Conservation (phyloP, 2,797 vertebrate species). For the Carcharodon carcharias region DNA sequence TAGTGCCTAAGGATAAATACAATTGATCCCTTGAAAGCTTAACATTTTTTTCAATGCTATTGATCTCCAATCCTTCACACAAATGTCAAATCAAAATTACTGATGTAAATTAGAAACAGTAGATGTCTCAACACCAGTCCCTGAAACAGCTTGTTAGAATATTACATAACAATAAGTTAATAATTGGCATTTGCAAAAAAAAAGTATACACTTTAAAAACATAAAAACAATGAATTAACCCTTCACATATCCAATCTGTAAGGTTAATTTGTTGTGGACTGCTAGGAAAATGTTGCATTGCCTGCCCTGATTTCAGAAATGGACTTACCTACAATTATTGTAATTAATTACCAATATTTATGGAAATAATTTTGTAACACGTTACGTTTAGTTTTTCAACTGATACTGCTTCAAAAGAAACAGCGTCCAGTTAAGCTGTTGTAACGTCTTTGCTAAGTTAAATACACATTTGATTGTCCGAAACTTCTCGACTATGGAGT, state of each 20-base stretch:
- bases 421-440: background rate
- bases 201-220: background rate
- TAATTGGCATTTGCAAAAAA: too few relatives aligned
- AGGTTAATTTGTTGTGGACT: too few relatives aligned
- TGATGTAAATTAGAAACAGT: background rate
- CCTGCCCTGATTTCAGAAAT: background rate
- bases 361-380: background rate
- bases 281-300: too few relatives aligned
- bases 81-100: background rate
- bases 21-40: background rate
- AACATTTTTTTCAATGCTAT: background rate
- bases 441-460: background rate
- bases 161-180: too few relatives aligned
- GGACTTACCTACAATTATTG: background rate
- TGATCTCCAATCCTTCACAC: background rate
- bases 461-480: background rate
- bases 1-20: background rate
- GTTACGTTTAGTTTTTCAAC: background rate
- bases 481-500: too few relatives aligned
- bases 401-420: background rate
- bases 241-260: background rate
- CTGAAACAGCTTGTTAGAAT: background rate
- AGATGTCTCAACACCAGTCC: background rate
- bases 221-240: background rate
- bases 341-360: background rate